phyloP scores from a whole-genome alignment of 2,113 vertebrate species.

The Lutjanus erythropterus region DNA sequence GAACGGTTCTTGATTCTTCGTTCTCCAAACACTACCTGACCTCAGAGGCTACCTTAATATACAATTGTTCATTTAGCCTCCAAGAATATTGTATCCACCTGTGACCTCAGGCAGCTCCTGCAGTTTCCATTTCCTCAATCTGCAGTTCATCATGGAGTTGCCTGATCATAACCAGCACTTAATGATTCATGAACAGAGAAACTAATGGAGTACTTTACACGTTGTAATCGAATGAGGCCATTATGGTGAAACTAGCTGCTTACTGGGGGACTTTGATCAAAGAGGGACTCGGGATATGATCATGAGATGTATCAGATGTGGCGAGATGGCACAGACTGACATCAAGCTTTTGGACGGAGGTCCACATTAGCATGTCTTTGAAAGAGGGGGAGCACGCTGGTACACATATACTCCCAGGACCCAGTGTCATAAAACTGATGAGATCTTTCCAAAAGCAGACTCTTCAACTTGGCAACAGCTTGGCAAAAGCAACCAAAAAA shows the following conservation, averaged over 20 bases:
- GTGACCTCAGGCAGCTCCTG: conserved; percentile 70
- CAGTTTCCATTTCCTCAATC: conserved; percentile 78
- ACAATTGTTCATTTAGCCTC: conserved; percentile 64
- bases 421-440: conserved; percentile 33
- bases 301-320: conserved; percentile 69
- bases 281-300: conserved; percentile 71
- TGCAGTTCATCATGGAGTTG: conserved; percentile 79
- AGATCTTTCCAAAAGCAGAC: conserved; percentile 31
- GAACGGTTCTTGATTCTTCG: conserved; percentile 18
- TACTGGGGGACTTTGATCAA: conserved; percentile 81
- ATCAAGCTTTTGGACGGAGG: conserved; percentile 66
- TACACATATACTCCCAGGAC: conserved; percentile 44
- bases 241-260: conserved; percentile 78
- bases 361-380: conserved; percentile 75
- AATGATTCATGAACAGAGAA: conserved; percentile 86
- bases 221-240: conserved; percentile 84
- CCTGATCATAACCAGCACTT: conserved; percentile 82
- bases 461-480: conserved; percentile 32
- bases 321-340: conserved; percentile 56
- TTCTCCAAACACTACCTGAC: conserved; percentile 16
- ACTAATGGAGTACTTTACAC: conserved; percentile 86
- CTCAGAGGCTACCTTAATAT: conserved; percentile 55
- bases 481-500: conserved; percentile 30
- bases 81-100: conserved; percentile 65
- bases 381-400: conserved; percentile 47